A percentile compares a stretch with the other conserved stretches of the same genome.
Evolutionary conservation across 1,140 invertebrate species (phyloP).

Genomic region (Chironomus tepperi): DNA sequence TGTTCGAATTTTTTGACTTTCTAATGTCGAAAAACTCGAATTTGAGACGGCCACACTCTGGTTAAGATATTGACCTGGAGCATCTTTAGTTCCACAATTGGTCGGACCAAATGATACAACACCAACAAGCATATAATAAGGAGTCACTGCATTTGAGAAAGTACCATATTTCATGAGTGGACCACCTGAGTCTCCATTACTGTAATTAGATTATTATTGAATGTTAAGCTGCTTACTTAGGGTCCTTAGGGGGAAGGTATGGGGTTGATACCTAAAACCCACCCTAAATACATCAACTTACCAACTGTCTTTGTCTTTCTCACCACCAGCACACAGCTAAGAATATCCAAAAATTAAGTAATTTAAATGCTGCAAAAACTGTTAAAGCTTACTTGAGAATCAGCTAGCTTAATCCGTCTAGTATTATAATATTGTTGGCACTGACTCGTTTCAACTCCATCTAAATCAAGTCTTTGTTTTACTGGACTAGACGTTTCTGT

Average conservation of each 20-base stretch:
- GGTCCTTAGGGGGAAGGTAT: neutral
- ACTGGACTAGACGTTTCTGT: slow-evolving; percentile 38
- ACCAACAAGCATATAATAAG: slow-evolving; percentile 32
- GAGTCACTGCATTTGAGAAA: neutral
- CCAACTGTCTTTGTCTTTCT: neutral
- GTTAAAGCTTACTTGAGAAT: neutral
- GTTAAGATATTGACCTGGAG: too few relatives aligned
- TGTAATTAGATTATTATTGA: neutral
- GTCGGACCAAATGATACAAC: slow-evolving; percentile 45
- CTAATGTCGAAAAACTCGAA: too few relatives aligned
- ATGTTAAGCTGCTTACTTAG: neutral
- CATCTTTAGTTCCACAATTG: slow-evolving; percentile 40
- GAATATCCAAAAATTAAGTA: neutral
- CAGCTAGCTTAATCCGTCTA: neutral
- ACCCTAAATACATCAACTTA: neutral
- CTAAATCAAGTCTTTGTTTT: neutral
- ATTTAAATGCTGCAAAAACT: neutral
- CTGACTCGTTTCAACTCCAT: neutral
- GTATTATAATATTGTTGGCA: neutral
- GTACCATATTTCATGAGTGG: slow-evolving; percentile 40
- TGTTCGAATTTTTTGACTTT: too few relatives aligned
- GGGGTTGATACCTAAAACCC: neutral
- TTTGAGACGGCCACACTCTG: too few relatives aligned
- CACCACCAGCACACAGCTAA: slow-evolving; percentile 24
- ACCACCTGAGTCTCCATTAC: slow-evolving; percentile 41